phyloP scores from a whole-genome alignment of 2,797 vertebrate species.

The Scleropages formosus region DNA sequence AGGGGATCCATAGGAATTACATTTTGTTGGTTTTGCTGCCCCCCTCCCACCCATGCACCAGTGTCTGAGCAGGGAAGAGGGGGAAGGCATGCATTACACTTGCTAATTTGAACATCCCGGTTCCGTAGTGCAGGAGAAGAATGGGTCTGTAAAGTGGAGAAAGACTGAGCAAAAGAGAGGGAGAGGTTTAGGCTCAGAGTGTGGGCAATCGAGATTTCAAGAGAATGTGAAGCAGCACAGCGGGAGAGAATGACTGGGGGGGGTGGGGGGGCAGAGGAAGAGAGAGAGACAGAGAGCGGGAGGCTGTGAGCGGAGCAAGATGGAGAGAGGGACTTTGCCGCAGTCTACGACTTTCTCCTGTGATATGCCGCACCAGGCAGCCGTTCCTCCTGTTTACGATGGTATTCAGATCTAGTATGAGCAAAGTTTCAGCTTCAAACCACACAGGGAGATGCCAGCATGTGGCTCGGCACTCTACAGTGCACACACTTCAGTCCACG shows the following conservation, averaged over 20 bases:
- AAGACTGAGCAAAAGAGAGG: not conserved
- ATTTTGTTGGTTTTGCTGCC: not conserved
- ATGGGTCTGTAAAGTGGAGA: not conserved
- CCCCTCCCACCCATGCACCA: not conserved
- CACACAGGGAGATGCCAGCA: not conserved
- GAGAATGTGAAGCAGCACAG: no score
- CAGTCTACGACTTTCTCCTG: conserved; percentile 41
- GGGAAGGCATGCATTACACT: conserved; percentile 16
- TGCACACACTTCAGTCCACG: not conserved
- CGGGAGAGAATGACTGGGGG: no score
- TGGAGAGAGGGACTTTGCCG: conserved; percentile 53
- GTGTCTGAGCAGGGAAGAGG: no score
- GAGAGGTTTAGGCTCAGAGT: not conserved
- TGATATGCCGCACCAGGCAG: not conserved
- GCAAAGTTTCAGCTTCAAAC: no score
- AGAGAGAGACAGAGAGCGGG: conserved; percentile 35
- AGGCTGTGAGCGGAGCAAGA: conserved; percentile 54
- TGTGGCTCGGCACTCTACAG: not conserved
- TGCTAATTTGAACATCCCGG: conserved; percentile 32
- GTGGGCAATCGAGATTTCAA: not conserved
- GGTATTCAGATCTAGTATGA: not conserved
- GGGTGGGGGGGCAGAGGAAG: conserved; percentile 22
- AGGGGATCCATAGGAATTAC: not conserved
- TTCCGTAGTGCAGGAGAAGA: not conserved
- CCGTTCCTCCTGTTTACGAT: not conserved